phyloP scores from a whole-genome alignment of 1,140 invertebrate genomes.

The Leptinotarsa defecta region DNA sequence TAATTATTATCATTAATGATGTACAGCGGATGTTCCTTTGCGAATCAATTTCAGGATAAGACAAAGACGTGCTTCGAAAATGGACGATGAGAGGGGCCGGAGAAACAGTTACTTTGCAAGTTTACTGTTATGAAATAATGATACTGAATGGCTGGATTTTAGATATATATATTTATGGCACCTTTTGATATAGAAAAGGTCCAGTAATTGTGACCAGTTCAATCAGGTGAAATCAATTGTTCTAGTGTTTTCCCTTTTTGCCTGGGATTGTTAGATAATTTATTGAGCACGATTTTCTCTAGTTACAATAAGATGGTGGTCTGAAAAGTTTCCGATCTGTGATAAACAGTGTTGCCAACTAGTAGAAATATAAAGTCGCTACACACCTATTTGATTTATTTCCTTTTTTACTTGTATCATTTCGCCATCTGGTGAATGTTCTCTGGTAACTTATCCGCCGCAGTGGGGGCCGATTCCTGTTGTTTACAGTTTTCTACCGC shows the following conservation, averaged over 20 bases:
- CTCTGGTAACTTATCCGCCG: too few species aligned
- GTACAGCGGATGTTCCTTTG: constrained; percentile 3
- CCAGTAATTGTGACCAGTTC: neutral
- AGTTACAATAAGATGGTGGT: too few species aligned
- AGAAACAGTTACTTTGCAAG: constrained; percentile 4
- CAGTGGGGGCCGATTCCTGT: too few species aligned
- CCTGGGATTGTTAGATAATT: neutral
- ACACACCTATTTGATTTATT: too few species aligned
- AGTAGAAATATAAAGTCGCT: too few species aligned
- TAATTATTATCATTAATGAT: constrained; percentile 9
- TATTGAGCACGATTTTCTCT: neutral
- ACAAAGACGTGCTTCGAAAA: constrained; percentile 7
- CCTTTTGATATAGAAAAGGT: neutral
- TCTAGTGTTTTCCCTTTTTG: neutral
- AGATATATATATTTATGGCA: constrained; percentile 14
- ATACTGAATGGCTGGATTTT: constrained; percentile 1
- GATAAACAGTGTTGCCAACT: too few species aligned
- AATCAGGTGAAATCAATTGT: neutral
- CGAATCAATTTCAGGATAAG: neutral
- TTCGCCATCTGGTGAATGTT: too few species aligned
- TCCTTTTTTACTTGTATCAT: too few species aligned
- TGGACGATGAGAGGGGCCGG: neutral
- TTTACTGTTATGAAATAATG: constrained; percentile 21
- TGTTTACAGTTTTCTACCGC: too few species aligned
- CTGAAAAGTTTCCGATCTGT: too few species aligned